phyloP scores from a whole-genome alignment of 2,797 vertebrate species.

The Enteromius treurensis region DNA sequence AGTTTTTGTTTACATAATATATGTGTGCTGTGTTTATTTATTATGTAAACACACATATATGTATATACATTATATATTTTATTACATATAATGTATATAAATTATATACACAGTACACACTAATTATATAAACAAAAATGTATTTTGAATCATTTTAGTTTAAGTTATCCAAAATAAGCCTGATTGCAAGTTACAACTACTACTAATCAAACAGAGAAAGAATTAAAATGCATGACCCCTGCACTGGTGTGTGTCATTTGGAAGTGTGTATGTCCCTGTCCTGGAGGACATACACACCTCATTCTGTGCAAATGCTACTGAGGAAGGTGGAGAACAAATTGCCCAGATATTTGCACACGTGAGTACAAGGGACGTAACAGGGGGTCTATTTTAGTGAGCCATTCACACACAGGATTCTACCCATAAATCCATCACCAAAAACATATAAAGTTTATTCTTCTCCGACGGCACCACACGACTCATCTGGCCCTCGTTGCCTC shows the following conservation, averaged over 20 bases:
- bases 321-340: slow-evolving; percentile 71
- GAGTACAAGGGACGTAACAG: slow-evolving; percentile 63
- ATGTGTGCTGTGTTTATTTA: too few relatives aligned
- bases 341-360: slow-evolving; percentile 67
- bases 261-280: slow-evolving; percentile 1
- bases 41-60: too few relatives aligned
- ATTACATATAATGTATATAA: too few relatives aligned
- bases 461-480: slow-evolving; percentile 53
- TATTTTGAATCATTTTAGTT: not conserved
- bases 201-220: not conserved
- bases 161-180: not conserved
- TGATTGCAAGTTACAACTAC: not conserved
- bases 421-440: slow-evolving; percentile 71
- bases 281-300: not conserved
- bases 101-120: too few relatives aligned
- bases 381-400: slow-evolving; percentile 77
- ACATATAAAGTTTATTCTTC: slow-evolving; percentile 68
- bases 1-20: too few relatives aligned
- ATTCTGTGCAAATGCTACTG: slow-evolving; percentile 55
- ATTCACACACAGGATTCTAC: slow-evolving; percentile 69
- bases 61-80: too few relatives aligned
- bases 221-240: slow-evolving; percentile 13
- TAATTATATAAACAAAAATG: not conserved
- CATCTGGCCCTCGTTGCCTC: slow-evolving; percentile 56
- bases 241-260: slow-evolving; percentile 49